A percentile compares a stretch with the other conserved stretches of the same genome.
These are phyloP conservation scores for Rhadinocentrus ornatus DNA, from an alignment of 2,797 vertebrate genomes.

Conservation along the genomic window DNA sequence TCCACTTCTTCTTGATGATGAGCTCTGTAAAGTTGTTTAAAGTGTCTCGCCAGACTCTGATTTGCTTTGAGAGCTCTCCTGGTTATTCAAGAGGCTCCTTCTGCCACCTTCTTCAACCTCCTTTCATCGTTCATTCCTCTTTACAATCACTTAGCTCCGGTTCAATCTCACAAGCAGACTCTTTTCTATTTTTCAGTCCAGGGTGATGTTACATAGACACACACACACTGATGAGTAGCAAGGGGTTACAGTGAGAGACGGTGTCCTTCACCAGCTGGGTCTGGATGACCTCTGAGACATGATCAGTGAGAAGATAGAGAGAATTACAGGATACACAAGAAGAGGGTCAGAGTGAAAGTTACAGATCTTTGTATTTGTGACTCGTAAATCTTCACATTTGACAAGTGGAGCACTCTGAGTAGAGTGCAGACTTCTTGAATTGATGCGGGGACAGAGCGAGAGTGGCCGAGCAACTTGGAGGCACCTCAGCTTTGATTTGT, in stretches of 20 bases:
- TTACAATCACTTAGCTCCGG: conserved; percentile 64
- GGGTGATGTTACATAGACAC: conserved; percentile 33
- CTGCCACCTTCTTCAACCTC: conserved; percentile 48
- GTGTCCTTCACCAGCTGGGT: conserved; percentile 58
- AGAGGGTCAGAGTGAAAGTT: conserved; percentile 48
- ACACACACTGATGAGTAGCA: conserved; percentile 37
- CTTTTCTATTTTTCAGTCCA: conserved; percentile 36
- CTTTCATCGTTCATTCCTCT: conserved; percentile 48
- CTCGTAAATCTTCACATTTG: conserved; percentile 60
- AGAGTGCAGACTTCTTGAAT: conserved; percentile 37
- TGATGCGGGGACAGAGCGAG: conserved; percentile 15
- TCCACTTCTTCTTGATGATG: conserved; percentile 43
- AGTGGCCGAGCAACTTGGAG: conserved; percentile 6
- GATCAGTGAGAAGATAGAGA: conserved; percentile 50
- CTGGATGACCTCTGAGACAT: conserved; percentile 67
- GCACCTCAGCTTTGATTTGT: neutral
- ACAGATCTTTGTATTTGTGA: conserved; percentile 61
- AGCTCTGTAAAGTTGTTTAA: conserved; percentile 36
- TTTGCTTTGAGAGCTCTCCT: conserved; percentile 50
- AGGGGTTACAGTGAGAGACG: conserved; percentile 51
- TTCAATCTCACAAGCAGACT: conserved; percentile 50
- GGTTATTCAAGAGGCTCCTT: conserved; percentile 37
- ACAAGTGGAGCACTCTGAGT: conserved; percentile 52
- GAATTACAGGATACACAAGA: conserved; percentile 51
- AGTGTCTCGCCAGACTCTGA: conserved; percentile 36